Percentiles rank a stretch among this genome's conserved stretches.
Conservation (phyloP, 2,113 vertebrate genomes). For the Polypterus senegalus region DNA sequence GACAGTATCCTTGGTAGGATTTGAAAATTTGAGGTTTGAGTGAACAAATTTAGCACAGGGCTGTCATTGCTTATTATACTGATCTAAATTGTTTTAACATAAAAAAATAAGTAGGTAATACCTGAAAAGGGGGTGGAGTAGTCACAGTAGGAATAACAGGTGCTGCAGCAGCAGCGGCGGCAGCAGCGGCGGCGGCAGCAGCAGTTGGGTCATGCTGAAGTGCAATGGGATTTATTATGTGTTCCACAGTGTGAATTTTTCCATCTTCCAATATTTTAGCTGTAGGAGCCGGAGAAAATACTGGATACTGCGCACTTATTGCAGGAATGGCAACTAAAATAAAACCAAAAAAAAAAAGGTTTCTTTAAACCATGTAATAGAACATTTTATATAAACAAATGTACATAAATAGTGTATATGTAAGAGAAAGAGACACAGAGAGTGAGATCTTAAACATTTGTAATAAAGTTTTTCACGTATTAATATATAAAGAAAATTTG, state of each 20-base stretch:
- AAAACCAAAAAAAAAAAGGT: constrained; percentile 25
- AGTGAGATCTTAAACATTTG: too few relatives aligned
- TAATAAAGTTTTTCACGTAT: too few relatives aligned
- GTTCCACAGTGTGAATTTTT: constrained; percentile 82
- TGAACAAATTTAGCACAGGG: too few relatives aligned
- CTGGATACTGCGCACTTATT: constrained; percentile 78
- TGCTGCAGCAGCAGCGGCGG: constrained; percentile 19
- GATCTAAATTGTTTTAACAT: too few relatives aligned
- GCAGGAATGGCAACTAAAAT: constrained; percentile 73
- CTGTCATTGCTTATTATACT: too few relatives aligned
- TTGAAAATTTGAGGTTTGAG: too few relatives aligned
- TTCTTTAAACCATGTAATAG: too few relatives aligned
- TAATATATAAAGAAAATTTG: too few relatives aligned
- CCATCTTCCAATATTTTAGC: constrained; percentile 88
- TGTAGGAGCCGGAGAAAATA: constrained; percentile 69
- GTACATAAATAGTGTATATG: too few relatives aligned
- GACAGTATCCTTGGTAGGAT: too few relatives aligned
- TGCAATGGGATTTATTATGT: constrained; percentile 82
- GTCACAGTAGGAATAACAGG: constrained; percentile 75
- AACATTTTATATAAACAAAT: too few relatives aligned
- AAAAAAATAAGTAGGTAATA: constrained; percentile 24
- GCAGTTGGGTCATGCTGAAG: constrained; percentile 75
- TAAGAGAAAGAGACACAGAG: too few relatives aligned
- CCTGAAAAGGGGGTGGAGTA: constrained; percentile 91
- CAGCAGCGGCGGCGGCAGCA: constrained; percentile 37